Base-by-base conservation (phyloP, 2,113 vertebrate species). In the Labeo catla region DNA sequence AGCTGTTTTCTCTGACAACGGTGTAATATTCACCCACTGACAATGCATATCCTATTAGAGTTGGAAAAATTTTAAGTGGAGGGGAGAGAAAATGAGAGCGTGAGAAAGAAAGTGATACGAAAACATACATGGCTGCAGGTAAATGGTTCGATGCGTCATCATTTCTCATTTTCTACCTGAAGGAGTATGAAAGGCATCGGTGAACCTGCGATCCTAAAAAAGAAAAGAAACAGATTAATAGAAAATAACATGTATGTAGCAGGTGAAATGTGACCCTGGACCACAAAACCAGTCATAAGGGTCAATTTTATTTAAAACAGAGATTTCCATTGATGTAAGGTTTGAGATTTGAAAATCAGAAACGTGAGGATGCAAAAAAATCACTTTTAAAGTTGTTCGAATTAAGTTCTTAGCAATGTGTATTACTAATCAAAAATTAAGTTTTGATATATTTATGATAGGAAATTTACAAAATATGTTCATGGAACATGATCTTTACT, bases 31-130 rank as follows among this genome's bases (percentile, higher is more conserved):
- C 88, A 65, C 84, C 87, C 84, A 84, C 6, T 43, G 87, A 93
- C 91, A 92, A 92, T 89, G 92, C 50, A 7, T 86, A 2, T 82
- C 85, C 86, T 86, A 91, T 94, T 94, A 94, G 92, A 94, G 93
- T 94, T 91, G 89, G 89, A 88, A 80, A 85, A 73, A 90, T 92
- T 90, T 90, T 84, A 89, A 91, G 87, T 57, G 63, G 70, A 47
- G 70, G 70, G 86, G 65, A 87, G 68, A 12, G 86, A 59, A 19
- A 82, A 68, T 8, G 86, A 70, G n/a, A 28, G 68, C 47, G 65
- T 76, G 85, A 86, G 84, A 81, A 54, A 65, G 81, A 43, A 49
- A 87, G 15, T 76, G 34, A 77, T 79, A 84, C 39, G 77, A 63
- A 59, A 63, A 73, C 61, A 76, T 85, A 91, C 81, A 84, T 91